phyloP scores from a whole-genome alignment of 92 coral and sea anemone species.

The Heteractis magnifica region DNA sequence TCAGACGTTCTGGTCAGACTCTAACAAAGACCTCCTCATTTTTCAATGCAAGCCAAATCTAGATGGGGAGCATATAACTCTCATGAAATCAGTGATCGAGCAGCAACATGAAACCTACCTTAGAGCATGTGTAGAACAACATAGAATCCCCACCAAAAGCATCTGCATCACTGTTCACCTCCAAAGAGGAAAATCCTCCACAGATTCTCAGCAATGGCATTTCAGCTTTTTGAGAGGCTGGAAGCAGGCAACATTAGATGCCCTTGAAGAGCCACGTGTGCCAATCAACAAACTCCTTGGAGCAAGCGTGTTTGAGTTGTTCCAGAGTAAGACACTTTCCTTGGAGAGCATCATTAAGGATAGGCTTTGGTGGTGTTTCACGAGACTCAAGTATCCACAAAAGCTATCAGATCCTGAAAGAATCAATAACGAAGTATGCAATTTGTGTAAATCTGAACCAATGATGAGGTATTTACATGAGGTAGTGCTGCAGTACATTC shows the following conservation, averaged over 20 bases:
- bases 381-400: slow-evolving; percentile 37
- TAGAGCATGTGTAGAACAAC: not conserved
- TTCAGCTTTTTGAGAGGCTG: slow-evolving; percentile 36
- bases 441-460: not conserved
- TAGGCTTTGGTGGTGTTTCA: slow-evolving; percentile 46
- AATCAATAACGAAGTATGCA: slow-evolving; percentile 6
- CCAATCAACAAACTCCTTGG: slow-evolving; percentile 25
- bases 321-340: slow-evolving; percentile 14
- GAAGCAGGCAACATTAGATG: slow-evolving; percentile 39
- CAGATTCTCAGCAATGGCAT: slow-evolving; percentile 9
- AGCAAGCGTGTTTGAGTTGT: slow-evolving; percentile 3
- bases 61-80: slow-evolving; percentile 38
- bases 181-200: slow-evolving; percentile 15
- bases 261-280: slow-evolving; percentile 38
- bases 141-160: slow-evolving; percentile 17
- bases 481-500: slow-evolving; percentile 38
- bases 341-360: slow-evolving; percentile 25
- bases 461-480: slow-evolving; percentile 29
- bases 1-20: slow-evolving; percentile 32
- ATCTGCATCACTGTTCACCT: slow-evolving; percentile 42
- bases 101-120: slow-evolving; percentile 26
- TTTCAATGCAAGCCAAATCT: slow-evolving; percentile 43
- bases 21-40: slow-evolving; percentile 17
- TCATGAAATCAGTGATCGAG: slow-evolving; percentile 33
- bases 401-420: not conserved